These are phyloP conservation scores for Perca fluviatilis DNA, from an alignment of 2,113 vertebrate genomes.

Conservation along the genomic window DNA sequence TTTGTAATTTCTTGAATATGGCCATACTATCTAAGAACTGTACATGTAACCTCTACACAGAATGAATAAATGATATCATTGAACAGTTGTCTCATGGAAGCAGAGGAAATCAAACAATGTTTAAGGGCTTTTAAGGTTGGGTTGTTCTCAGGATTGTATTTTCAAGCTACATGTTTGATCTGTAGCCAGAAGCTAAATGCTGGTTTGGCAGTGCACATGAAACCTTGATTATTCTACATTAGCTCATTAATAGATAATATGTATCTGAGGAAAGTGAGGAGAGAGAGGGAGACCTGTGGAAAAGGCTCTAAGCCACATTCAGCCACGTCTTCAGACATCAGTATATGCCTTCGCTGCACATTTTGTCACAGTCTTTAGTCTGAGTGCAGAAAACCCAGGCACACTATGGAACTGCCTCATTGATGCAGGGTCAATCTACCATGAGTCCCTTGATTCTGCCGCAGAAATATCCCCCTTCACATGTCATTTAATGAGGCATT, in stretches of 20 bases:
- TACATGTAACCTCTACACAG: background rate
- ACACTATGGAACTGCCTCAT: background rate
- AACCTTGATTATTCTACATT: slow-evolving; percentile 17
- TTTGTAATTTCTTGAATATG: background rate
- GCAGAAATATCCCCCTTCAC: slow-evolving; percentile 28
- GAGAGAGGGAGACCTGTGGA: background rate
- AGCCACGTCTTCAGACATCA: slow-evolving; percentile 10
- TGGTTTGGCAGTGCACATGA: background rate
- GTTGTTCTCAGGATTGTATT: background rate
- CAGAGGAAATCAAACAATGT: background rate
- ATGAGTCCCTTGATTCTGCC: slow-evolving; percentile 2
- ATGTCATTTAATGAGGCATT: slow-evolving; percentile 23
- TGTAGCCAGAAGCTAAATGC: background rate
- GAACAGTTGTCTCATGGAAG: background rate
- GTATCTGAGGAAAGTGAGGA: background rate
- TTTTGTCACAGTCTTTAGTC: slow-evolving; percentile 6
- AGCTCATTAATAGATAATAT: slow-evolving; percentile 21
- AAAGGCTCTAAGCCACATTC: background rate
- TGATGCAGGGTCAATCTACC: slow-evolving; percentile 9
- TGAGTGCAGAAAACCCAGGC: background rate
- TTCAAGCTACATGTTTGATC: background rate
- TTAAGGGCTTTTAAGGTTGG: background rate
- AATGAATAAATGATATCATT: background rate
- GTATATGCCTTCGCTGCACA: background rate
- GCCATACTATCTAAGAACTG: background rate